phyloP scores from a whole-genome alignment of 2,888 invertebrate species.

The Camponotus fellah region DNA sequence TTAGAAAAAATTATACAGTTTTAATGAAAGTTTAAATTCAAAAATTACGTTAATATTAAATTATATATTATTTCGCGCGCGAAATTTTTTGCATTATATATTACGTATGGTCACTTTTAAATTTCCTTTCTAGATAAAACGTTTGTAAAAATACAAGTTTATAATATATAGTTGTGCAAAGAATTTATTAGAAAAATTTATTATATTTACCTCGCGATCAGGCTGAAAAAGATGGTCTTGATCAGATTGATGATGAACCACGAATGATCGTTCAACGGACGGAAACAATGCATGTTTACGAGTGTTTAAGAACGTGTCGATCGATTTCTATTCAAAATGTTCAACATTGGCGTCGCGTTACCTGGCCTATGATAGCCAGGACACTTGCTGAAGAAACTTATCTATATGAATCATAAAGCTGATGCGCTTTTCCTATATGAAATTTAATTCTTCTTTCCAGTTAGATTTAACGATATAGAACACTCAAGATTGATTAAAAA shows the following conservation, averaged over 20 bases:
- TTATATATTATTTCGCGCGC: not conserved
- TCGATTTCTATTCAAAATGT: constrained; percentile 77
- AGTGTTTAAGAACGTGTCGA: constrained; percentile 70
- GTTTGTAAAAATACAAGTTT: constrained; percentile 3
- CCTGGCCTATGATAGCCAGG: constrained; percentile 68
- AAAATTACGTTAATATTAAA: not conserved
- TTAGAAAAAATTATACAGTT: not conserved
- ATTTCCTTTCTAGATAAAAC: not conserved
- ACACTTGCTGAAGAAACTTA: constrained; percentile 71
- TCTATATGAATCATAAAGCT: constrained; percentile 69
- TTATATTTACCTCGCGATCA: constrained; percentile 26
- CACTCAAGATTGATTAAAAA: constrained; percentile 5
- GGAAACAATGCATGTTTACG: constrained; percentile 61
- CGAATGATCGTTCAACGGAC: constrained; percentile 29
- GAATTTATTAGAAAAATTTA: constrained; percentile 6
- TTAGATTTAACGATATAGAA: constrained; percentile 35
- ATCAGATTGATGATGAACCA: not conserved
- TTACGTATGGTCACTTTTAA: not conserved
- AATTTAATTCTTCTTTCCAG: constrained; percentile 64
- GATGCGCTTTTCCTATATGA: constrained; percentile 58
- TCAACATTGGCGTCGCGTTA: constrained; percentile 75
- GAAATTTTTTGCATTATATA: not conserved
- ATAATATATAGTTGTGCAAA: not conserved
- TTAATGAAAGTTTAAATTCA: not conserved
- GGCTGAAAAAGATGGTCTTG: not conserved